These are phyloP conservation scores for Melitaea athalia DNA, from an alignment of 2,888 invertebrate species.

Conservation along the genomic window DNA sequence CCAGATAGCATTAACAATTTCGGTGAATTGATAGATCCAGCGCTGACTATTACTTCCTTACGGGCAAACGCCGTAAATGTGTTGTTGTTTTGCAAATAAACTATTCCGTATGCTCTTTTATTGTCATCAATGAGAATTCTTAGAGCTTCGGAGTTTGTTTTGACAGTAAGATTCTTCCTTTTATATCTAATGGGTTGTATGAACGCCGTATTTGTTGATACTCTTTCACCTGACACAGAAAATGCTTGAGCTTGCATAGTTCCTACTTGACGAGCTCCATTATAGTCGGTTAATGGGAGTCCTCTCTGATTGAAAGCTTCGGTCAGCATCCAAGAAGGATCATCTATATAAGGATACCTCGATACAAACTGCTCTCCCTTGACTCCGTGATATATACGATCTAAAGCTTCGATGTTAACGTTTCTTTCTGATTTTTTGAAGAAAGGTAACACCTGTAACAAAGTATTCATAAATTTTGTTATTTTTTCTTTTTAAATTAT, in stretches of 20 bases:
- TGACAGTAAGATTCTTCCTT: conserved; percentile 74
- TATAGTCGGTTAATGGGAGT: conserved; percentile 79
- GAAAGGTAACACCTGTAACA: conserved; percentile 82
- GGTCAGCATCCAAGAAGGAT: conserved; percentile 77
- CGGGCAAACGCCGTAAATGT: conserved; percentile 52
- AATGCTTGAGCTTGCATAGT: conserved; percentile 83
- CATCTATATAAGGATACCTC: conserved; percentile 82
- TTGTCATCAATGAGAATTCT: conserved; percentile 79
- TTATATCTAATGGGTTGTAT: conserved; percentile 83
- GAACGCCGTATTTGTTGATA: conserved; percentile 84
- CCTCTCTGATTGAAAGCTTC: conserved; percentile 83
- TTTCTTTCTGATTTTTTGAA: conserved; percentile 85
- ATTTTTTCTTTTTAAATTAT: no score
- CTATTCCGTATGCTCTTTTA: conserved; percentile 60
- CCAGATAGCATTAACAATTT: conserved; percentile 68
- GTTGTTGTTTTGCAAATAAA: conserved; percentile 49
- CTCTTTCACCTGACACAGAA: conserved; percentile 77
- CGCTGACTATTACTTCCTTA: conserved; percentile 65
- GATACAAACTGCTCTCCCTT: conserved; percentile 84
- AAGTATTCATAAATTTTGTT: neutral
- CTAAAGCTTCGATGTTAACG: conserved; percentile 70
- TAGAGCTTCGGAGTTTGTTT: conserved; percentile 76
- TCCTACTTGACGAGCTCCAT: conserved; percentile 78
- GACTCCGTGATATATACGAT: conserved; percentile 81
- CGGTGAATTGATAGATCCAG: conserved; percentile 61